phyloP scores from a whole-genome alignment of 2,113 vertebrate species.

The Nematolebias whitei region DNA sequence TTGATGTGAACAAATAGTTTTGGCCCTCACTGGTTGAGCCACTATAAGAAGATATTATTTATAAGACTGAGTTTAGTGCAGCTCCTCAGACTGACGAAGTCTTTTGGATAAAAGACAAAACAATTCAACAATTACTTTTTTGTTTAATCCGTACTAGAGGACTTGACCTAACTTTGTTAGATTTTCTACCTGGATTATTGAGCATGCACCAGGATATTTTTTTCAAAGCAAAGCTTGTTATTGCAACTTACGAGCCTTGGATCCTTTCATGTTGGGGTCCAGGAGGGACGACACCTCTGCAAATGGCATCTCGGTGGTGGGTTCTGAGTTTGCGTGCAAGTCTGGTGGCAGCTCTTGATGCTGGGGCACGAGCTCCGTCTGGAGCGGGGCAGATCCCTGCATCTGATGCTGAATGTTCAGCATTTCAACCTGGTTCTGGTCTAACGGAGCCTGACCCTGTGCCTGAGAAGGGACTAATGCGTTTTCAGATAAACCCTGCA shows the following conservation, averaged over 20 bases:
- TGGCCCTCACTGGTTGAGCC: too few relatives aligned
- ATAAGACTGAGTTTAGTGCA: too few relatives aligned
- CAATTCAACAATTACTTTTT: too few relatives aligned
- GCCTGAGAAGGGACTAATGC: constrained; percentile 57
- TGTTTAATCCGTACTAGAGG: too few relatives aligned
- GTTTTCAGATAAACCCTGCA: constrained; percentile 62
- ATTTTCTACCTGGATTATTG: too few relatives aligned
- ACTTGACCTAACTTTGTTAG: too few relatives aligned
- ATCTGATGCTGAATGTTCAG: constrained; percentile 65
- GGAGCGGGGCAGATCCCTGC: constrained; percentile 43
- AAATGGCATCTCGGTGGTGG: constrained; percentile 70
- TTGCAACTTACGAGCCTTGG: constrained; percentile 78
- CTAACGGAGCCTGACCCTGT: constrained; percentile 47
- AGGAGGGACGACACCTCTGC: constrained; percentile 82
- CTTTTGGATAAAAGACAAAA: too few relatives aligned
- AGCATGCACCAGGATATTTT: too few relatives aligned
- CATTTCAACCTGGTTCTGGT: constrained; percentile 65
- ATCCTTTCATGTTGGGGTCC: constrained; percentile 85
- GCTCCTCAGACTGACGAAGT: too few relatives aligned
- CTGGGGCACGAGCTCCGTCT: constrained; percentile 39
- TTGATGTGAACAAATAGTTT: too few relatives aligned
- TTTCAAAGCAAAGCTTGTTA: too few relatives aligned
- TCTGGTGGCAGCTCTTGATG: constrained; percentile 41
- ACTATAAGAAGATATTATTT: too few relatives aligned
- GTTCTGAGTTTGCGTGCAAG: constrained; percentile 15